These are phyloP conservation scores for Girardinus metallicus DNA, from an alignment of 2,797 vertebrate species.

Conservation along the genomic window DNA sequence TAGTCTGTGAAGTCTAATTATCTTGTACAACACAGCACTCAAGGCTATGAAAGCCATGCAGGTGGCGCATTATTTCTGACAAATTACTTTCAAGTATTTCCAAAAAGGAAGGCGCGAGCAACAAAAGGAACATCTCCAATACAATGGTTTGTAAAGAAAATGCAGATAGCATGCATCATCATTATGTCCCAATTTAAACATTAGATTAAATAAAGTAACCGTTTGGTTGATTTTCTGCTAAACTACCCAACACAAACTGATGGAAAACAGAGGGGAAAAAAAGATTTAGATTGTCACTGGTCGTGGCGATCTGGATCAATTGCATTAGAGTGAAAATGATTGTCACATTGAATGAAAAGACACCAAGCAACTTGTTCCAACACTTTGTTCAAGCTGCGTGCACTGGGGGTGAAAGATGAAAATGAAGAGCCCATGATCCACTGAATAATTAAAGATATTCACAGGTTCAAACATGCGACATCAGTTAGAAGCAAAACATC, in stretches of 20 bases:
- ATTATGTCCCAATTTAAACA: conserved; percentile 12
- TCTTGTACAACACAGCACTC: conserved; percentile 8
- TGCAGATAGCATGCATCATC: conserved; percentile 8
- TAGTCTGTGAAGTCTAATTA: conserved; percentile 13
- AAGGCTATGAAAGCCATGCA: conserved; percentile 11
- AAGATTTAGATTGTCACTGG: background rate
- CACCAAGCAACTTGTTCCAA: background rate
- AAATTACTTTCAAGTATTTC: conserved; percentile 4
- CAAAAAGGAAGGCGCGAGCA: background rate
- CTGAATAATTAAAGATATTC: background rate
- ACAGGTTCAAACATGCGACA: background rate
- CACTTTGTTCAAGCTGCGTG: background rate
- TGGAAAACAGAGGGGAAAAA: background rate
- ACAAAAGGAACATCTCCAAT: background rate
- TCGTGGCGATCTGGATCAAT: background rate
- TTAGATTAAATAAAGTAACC: background rate
- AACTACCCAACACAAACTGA: background rate
- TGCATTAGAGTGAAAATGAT: background rate
- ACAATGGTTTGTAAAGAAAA: background rate
- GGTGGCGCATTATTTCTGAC: conserved; percentile 28
- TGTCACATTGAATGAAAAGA: background rate
- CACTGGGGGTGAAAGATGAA: background rate
- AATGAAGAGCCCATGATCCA: background rate
- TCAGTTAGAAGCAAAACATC: background rate
- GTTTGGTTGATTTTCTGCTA: background rate